Evolutionary conservation across 2,797 vertebrate species (phyloP).

Genomic region (Potorous gilbertii): DNA sequence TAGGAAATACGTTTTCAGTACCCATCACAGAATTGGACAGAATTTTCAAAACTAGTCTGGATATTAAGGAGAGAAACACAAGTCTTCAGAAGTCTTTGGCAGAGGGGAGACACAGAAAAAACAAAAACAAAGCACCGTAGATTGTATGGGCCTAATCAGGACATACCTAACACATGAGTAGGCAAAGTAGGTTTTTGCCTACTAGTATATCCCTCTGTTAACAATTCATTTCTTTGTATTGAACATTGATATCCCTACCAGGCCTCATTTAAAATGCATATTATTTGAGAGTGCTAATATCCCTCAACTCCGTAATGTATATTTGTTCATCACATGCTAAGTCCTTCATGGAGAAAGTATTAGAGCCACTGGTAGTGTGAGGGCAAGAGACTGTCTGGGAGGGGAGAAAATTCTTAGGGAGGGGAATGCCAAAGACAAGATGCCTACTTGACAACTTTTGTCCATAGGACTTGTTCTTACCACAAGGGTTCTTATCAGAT

Average conservation of each 20-base stretch:
- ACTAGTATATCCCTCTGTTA: neutral
- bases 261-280: too few species aligned
- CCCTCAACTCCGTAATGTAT: too few species aligned
- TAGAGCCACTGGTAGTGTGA: neutral
- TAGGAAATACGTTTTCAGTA: constrained; percentile 53
- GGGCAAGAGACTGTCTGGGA: constrained; percentile 11
- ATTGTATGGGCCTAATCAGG: neutral
- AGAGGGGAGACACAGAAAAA: neutral
- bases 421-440: neutral
- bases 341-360: neutral
- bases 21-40: constrained; percentile 4
- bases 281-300: too few species aligned
- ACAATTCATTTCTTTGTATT: neutral
- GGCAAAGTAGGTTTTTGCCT: neutral
- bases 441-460: neutral
- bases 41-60: constrained; percentile 19
- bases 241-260: too few species aligned
- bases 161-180: neutral
- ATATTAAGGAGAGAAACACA: constrained; percentile 19
- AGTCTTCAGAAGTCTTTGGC: neutral
- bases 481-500: neutral
- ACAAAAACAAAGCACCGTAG: neutral
- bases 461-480: neutral
- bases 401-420: neutral
- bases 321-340: neutral